Percentiles rank a stretch among this genome's conserved stretches.
Evolutionary conservation across 2,113 vertebrate genomes (phyloP).

Genomic region (Motacilla alba): DNA sequence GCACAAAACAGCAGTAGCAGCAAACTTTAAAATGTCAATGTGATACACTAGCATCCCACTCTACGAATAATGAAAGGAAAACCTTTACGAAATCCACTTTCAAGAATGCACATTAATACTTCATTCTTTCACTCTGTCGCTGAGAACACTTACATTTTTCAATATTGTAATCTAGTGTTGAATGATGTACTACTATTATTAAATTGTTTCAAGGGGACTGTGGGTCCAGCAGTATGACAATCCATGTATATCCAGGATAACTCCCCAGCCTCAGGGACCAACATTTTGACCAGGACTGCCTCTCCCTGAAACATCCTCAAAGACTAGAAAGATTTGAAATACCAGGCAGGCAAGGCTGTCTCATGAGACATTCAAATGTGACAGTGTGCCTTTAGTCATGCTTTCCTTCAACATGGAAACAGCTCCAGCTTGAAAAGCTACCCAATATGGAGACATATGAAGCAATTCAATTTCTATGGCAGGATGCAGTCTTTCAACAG

Average conservation of each 20-base stretch:
- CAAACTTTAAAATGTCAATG: background rate
- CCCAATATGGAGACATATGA: background rate
- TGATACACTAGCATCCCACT: background rate
- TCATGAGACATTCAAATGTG: rapidly evolving
- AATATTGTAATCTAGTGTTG: background rate
- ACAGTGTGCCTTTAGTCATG: background rate
- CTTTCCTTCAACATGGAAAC: background rate
- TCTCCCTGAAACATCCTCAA: background rate
- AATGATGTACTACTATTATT: background rate
- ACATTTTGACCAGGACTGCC: background rate
- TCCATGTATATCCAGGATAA: rapidly evolving
- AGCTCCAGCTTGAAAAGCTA: background rate
- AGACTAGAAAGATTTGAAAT: background rate
- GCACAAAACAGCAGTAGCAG: background rate
- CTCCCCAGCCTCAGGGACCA: background rate
- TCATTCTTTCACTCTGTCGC: background rate
- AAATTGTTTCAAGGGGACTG: background rate
- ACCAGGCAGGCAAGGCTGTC: background rate
- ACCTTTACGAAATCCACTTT: background rate
- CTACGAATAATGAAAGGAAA: background rate
- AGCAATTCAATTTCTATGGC: background rate
- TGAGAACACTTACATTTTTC: background rate
- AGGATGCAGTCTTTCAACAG: background rate
- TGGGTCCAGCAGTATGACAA: background rate
- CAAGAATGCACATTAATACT: background rate